Evolutionary conservation across 2,113 vertebrate species (phyloP).

Genomic region (Actenoides hombroni): DNA sequence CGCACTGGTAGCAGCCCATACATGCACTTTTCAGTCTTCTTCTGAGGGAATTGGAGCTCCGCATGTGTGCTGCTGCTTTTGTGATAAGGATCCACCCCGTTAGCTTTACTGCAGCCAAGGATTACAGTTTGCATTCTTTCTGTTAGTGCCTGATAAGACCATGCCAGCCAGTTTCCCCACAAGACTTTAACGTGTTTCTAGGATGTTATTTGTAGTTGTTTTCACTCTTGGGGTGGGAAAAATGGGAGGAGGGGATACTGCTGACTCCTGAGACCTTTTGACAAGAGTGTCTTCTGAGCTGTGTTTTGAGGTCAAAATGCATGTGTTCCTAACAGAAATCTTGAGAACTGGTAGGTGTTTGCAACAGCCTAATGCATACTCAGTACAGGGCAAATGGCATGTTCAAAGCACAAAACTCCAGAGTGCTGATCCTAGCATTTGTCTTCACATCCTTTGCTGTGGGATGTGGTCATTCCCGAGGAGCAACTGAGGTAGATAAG

Average conservation of each 20-base stretch:
- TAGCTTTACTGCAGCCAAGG: background rate
- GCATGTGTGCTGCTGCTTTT: background rate
- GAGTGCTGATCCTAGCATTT: background rate
- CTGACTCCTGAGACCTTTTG: background rate
- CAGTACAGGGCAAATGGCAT: background rate
- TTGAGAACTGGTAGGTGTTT: background rate
- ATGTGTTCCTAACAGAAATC: background rate
- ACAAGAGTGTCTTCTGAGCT: background rate
- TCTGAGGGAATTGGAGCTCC: background rate
- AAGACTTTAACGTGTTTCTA: background rate
- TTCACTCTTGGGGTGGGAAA: background rate
- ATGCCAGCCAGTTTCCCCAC: background rate
- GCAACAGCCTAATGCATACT: background rate
- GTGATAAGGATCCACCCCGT: background rate
- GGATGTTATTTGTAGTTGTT: background rate
- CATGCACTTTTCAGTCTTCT: background rate
- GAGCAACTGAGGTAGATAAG: background rate
- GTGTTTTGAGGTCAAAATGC: background rate
- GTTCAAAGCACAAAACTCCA: background rate
- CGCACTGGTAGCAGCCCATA: background rate
- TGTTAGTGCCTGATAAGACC: conserved; percentile 12
- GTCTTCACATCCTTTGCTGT: background rate
- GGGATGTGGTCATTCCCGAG: background rate
- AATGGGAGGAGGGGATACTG: background rate
- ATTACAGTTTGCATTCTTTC: background rate